Conservation (phyloP, 2,113 vertebrate species). For the Cyprinodon variegatus region DNA sequence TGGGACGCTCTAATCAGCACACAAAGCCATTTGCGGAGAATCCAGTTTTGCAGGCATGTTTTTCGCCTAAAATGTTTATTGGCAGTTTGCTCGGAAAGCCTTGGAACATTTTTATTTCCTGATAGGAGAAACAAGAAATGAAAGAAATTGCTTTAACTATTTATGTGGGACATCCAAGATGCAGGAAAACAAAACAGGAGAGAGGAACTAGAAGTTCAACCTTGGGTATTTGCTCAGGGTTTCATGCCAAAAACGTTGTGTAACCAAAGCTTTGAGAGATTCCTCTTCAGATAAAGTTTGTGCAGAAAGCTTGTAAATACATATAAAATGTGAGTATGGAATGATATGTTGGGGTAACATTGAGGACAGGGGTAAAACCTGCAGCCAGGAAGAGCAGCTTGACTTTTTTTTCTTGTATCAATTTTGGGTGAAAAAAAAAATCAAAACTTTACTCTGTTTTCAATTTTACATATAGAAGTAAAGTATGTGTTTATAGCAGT, state of each 20-base stretch:
- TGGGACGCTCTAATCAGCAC: conserved; percentile 29
- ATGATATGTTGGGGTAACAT: too few species aligned
- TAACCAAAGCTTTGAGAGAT: too few species aligned
- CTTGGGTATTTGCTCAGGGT: too few species aligned
- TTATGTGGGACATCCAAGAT: not conserved
- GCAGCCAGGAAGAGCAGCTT: too few species aligned
- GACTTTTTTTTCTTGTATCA: not conserved
- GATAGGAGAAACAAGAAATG: not conserved
- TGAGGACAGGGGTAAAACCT: too few species aligned
- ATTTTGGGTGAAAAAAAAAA: not conserved
- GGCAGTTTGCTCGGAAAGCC: conserved; percentile 2
- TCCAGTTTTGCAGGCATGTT: not conserved
- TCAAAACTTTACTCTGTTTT: too few species aligned
- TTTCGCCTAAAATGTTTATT: not conserved
- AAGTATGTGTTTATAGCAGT: too few species aligned
- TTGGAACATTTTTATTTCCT: not conserved
- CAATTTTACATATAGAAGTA: too few species aligned
- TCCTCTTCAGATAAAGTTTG: too few species aligned
- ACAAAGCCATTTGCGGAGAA: conserved; percentile 9
- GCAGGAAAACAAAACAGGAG: not conserved
- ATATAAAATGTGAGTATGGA: too few species aligned
- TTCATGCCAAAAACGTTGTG: too few species aligned
- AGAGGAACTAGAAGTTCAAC: not conserved
- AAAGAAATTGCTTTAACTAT: not conserved
- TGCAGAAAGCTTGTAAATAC: too few species aligned